Evolutionary conservation across 1,140 invertebrate genomes (phyloP).

Genomic region (Hirudo medicinalis): DNA sequence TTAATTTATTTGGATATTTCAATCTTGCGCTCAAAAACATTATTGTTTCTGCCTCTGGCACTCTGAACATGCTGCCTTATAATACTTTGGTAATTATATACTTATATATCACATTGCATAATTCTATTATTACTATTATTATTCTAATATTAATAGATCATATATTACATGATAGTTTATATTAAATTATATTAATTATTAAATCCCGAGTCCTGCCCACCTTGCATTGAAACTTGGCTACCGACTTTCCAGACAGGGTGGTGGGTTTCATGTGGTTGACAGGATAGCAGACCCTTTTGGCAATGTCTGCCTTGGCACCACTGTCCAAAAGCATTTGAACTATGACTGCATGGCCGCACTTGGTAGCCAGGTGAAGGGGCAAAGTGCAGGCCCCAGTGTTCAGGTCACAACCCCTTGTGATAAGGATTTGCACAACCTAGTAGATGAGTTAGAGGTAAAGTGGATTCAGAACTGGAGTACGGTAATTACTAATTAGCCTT

Average conservation of each 20-base stretch:
- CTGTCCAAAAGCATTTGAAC: slow-evolving; percentile 22
- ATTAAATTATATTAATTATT: too few relatives aligned
- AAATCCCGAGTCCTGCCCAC: background rate
- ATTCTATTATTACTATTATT: too few relatives aligned
- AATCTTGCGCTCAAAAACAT: too few relatives aligned
- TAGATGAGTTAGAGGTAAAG: background rate
- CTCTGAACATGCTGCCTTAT: too few relatives aligned
- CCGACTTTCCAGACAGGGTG: slow-evolving; percentile 9
- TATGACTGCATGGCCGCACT: slow-evolving; percentile 22
- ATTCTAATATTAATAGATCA: too few relatives aligned
- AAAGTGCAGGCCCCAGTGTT: slow-evolving; percentile 21
- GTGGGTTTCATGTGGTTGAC: slow-evolving; percentile 22
- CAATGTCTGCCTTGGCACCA: slow-evolving; percentile 22
- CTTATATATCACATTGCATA: too few relatives aligned
- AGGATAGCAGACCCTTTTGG: slow-evolving; percentile 21
- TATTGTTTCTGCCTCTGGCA: too few relatives aligned
- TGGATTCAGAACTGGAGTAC: too few relatives aligned
- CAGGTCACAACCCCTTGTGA: slow-evolving; percentile 21
- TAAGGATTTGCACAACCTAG: slow-evolving; percentile 22
- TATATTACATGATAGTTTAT: too few relatives aligned
- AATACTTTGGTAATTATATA: too few relatives aligned
- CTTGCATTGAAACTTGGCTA: slow-evolving; percentile 22
- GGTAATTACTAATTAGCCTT: background rate
- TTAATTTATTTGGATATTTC: too few relatives aligned
- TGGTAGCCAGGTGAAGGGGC: slow-evolving; percentile 23